Evolutionary conservation across 2,888 invertebrate genomes (phyloP).

Genomic region (Liposcelis brunnea): DNA sequence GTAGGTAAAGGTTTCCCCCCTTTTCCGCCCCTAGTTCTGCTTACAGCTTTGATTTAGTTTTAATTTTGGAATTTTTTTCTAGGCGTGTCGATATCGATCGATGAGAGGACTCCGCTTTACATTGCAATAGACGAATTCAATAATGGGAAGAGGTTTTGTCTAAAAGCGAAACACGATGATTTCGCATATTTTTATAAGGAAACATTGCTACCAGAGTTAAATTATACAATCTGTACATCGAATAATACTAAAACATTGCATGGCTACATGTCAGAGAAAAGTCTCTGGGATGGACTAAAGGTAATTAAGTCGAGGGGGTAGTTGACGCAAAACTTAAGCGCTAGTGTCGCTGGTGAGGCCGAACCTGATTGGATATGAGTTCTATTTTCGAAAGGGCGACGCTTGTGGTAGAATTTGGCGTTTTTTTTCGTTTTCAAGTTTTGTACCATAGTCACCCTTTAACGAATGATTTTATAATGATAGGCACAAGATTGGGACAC

Average conservation of each 20-base stretch:
- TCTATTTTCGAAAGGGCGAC: no score
- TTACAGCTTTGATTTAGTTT: no score
- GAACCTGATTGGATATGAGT: no score
- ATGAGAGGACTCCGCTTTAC: slow-evolving; percentile 60
- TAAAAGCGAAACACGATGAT: slow-evolving; percentile 60
- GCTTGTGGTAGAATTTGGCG: no score
- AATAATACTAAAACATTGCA: slow-evolving; percentile 63
- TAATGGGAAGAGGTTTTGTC: slow-evolving; percentile 41
- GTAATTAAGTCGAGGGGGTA: no score
- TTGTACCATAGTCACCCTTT: no score
- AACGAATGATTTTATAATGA: background rate
- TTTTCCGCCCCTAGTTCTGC: no score
- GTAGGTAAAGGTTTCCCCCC: background rate
- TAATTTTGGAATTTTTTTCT: slow-evolving; percentile 1
- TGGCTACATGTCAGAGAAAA: slow-evolving; percentile 59
- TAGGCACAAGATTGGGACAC: slow-evolving; percentile 47
- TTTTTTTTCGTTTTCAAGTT: no score
- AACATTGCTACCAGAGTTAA: slow-evolving; percentile 51
- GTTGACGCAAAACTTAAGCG: no score
- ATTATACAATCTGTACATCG: slow-evolving; percentile 70
- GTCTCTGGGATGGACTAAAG: slow-evolving; percentile 68
- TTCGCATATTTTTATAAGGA: slow-evolving; percentile 60
- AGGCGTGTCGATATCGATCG: slow-evolving; percentile 58
- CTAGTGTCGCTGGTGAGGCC: no score
- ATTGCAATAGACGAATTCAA: slow-evolving; percentile 47